phyloP scores from a whole-genome alignment of 92 coral and sea anemone genomes.

The Zoanthus sociatus region DNA sequence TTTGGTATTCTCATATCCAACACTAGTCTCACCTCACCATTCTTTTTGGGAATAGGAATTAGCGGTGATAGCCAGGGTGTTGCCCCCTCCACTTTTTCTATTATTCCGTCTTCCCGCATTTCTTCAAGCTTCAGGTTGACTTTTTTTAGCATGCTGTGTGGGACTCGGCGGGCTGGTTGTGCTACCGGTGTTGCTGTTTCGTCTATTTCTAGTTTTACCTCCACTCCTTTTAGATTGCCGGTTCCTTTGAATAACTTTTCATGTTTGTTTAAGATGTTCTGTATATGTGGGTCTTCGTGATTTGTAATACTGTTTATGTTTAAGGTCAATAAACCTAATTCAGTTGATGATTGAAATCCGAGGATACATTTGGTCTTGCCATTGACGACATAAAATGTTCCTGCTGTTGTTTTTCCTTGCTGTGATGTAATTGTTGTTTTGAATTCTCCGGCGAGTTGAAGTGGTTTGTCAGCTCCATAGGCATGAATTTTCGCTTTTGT shows the following conservation, averaged over 20 bases:
- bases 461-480: conserved; percentile 52
- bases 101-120: neutral
- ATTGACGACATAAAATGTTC: conserved; percentile 48
- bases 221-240: conserved; percentile 49
- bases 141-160: neutral
- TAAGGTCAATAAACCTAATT: conserved; percentile 42
- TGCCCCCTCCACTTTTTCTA: conserved; percentile 2
- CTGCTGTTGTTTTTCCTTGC: conserved; percentile 47
- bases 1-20: conserved; percentile 68
- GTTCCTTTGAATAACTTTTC: conserved; percentile 55
- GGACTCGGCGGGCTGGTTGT: conserved; percentile 37
- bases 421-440: conserved; percentile 36
- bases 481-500: conserved; percentile 46
- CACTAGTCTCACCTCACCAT: conserved; percentile 60
- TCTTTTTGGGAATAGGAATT: conserved; percentile 63
- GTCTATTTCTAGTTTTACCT: conserved; percentile 63
- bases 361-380: conserved; percentile 40
- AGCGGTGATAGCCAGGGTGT: conserved; percentile 23
- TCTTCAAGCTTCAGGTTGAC: neutral
- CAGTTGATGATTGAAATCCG: conserved; percentile 53
- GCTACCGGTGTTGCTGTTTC: conserved; percentile 51
- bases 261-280: conserved; percentile 35
- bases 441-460: conserved; percentile 53
- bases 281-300: neutral
- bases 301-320: conserved; percentile 42